phyloP scores from a whole-genome alignment of 2,888 invertebrate species.

The Apomyelois bistriatella region DNA sequence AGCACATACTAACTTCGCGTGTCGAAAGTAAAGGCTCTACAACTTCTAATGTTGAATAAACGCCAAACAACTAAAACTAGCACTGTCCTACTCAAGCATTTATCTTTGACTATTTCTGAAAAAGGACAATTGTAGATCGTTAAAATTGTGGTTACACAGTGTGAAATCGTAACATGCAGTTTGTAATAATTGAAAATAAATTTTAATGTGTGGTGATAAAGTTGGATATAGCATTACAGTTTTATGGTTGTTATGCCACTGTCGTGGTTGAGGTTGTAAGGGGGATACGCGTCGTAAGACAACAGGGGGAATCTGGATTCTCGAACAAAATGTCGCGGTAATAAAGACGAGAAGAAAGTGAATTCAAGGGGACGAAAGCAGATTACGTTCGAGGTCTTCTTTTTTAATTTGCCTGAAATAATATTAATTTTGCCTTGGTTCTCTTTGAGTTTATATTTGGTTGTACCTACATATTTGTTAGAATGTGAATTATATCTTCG shows the following conservation, averaged over 20 bases:
- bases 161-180: conserved; percentile 42
- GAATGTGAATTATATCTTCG: too few species aligned
- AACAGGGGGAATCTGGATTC: conserved; percentile 77
- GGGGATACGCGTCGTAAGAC: conserved; percentile 71
- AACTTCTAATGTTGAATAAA: conserved; percentile 63
- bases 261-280: conserved; percentile 50
- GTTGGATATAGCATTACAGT: conserved; percentile 48
- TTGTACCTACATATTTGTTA: too few species aligned
- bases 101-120: conserved; percentile 61
- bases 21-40: conserved; percentile 50
- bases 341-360: conserved; percentile 83
- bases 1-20: conserved; percentile 30
- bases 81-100: conserved; percentile 65
- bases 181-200: conserved; percentile 55
- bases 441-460: conserved; percentile 23
- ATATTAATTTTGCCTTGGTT: conserved; percentile 40
- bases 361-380: conserved; percentile 81
- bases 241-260: conserved; percentile 61
- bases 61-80: conserved; percentile 60
- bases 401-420: conserved; percentile 77
- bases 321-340: conserved; percentile 80
- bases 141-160: conserved; percentile 11
- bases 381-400: conserved; percentile 68
- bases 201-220: conserved; percentile 56
- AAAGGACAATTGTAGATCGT: conserved; percentile 62